Evolutionary conservation across 2,888 invertebrate genomes (phyloP).

Genomic region (Allolobophora icterica): DNA sequence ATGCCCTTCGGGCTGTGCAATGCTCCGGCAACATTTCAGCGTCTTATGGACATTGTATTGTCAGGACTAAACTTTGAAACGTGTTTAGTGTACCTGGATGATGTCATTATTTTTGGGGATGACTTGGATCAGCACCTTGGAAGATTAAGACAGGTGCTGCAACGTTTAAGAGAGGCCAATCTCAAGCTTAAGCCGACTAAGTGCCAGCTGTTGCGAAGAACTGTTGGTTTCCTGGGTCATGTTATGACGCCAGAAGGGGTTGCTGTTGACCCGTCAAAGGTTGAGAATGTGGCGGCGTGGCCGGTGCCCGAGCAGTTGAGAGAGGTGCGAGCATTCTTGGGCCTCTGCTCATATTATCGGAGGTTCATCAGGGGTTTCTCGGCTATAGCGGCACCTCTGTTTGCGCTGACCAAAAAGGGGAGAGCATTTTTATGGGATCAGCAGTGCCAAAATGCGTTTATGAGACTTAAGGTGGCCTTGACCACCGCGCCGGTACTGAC

Average conservation of each 20-base stretch:
- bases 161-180: constrained; percentile 39
- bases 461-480: constrained; percentile 34
- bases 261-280: neutral
- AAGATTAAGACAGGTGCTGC: constrained; percentile 45
- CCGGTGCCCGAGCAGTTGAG: constrained; percentile 31
- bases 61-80: constrained; percentile 26
- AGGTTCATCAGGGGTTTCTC: constrained; percentile 43
- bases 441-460: constrained; percentile 36
- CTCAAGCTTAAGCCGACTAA: constrained; percentile 40
- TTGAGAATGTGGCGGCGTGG: neutral
- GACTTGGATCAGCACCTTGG: constrained; percentile 43
- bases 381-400: constrained; percentile 40
- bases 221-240: constrained; percentile 45
- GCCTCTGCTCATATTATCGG: constrained; percentile 47
- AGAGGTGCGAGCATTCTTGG: constrained; percentile 47
- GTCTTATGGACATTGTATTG: constrained; percentile 21
- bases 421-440: constrained; percentile 41
- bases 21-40: constrained; percentile 28
- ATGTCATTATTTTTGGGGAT: constrained; percentile 30
- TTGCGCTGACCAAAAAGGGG: constrained; percentile 39
- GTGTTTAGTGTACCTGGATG: constrained; percentile 36
- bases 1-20: constrained; percentile 35
- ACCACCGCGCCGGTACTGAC: constrained; percentile 41
- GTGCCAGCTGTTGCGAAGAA: constrained; percentile 42
- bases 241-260: constrained; percentile 25